Conservation (phyloP, 53 echinoderm and acorn worm species). For the Temnopleurus reevesii region DNA sequence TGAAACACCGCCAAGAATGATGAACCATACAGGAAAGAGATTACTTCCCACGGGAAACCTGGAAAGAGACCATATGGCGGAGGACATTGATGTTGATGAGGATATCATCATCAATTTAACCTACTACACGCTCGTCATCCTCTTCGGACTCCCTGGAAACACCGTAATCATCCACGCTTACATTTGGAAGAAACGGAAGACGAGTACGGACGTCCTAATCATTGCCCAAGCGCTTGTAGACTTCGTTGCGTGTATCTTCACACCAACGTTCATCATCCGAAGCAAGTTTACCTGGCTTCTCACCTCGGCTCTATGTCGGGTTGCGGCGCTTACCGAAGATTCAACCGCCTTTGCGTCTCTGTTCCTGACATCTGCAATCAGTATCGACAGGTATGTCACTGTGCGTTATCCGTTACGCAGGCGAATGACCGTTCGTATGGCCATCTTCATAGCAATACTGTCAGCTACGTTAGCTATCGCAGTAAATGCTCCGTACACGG, state of each 20-base stretch:
- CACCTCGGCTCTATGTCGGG: neutral
- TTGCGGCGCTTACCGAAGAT: neutral
- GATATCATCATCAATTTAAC: too few relatives aligned
- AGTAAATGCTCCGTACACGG: neutral
- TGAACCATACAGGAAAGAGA: too few relatives aligned
- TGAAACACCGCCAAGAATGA: too few relatives aligned
- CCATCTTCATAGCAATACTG: neutral
- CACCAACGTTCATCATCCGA: conserved; percentile 3
- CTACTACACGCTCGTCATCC: neutral
- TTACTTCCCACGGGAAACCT: too few relatives aligned
- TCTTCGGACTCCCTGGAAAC: neutral
- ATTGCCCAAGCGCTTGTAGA: neutral
- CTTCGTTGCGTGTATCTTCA: conserved; percentile 9
- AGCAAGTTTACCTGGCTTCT: neutral
- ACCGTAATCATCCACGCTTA: neutral
- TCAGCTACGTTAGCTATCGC: neutral
- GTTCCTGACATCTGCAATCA: conserved; percentile 1
- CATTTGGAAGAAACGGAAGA: conserved; percentile 28
- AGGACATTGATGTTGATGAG: too few relatives aligned
- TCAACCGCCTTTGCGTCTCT: neutral
- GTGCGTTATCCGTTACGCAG: neutral
- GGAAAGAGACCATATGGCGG: too few relatives aligned
- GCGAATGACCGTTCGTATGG: neutral
- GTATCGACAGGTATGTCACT: neutral
- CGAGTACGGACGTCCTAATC: conserved; percentile 28